Base-by-base conservation (phyloP, 1,140 invertebrate species). In the Phortica variegata region DNA sequence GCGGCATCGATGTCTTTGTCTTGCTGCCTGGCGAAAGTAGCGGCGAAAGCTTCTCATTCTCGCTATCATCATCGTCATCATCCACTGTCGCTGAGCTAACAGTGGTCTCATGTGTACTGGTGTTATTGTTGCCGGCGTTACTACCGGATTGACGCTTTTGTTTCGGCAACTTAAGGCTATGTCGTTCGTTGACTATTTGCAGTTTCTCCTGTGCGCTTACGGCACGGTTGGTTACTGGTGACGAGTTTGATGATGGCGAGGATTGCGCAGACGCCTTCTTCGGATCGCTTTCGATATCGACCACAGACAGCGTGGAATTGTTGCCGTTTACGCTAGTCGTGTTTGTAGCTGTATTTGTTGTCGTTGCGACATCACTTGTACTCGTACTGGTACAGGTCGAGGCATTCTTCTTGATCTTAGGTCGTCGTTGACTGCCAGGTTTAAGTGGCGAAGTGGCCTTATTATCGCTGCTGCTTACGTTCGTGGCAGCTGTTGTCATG, bases 1-100 rank as follows among this genome's bases (percentile, higher is more conserved):
- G 23, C 23, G 23, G 5, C 10, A 26, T 6, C 10, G 39, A 43
- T 21, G 57, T 60, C 32, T 63, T 58, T 43, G 41, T 56, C 45
- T 65, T 61, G 29, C 53, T 82, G 37, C 77, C 72, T 3, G 81
- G 79, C 31, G 85, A 83, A 5, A 90, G 77, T 3, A 90, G 73
- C 4, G 88, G 88, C 23, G 88, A 90, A 16, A 90, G 73, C 60
- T 89, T 85, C 70, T 91, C 88, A 18, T 85, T 85, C 73, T 91
- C 89, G 59, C 88, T 90, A 60, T 90, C 88, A 57, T 87, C 86
- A 68, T 88, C 87, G 42, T 82, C 78, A 29, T 79, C 79, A 52
- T 81, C 71, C 49, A 26, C 5, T 26, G 23, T 10, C 5, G 23
- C 10, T 10, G 23, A 6, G 23, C 5, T 6, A 26, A 26, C 23